phyloP scores from a whole-genome alignment of 2,113 vertebrate species.

The Aleadryas rufinucha region DNA sequence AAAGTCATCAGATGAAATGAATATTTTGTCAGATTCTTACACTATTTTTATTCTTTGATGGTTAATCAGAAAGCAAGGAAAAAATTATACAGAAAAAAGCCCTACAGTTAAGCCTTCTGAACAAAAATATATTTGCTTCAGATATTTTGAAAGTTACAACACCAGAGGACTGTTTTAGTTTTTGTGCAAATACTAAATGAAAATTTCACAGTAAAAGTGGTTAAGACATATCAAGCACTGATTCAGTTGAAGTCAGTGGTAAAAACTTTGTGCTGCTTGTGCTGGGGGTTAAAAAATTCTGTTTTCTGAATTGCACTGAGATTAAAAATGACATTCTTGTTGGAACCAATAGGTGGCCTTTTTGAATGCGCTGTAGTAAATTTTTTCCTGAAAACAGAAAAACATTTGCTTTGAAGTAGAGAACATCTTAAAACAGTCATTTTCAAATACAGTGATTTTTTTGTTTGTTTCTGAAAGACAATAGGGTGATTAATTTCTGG shows the following conservation, averaged over 20 bases:
- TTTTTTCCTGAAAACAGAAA: not conserved
- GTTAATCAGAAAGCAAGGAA: conserved; percentile 1
- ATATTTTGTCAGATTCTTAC: not conserved
- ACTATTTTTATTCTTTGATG: not conserved
- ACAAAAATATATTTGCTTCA: not conserved
- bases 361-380: not conserved
- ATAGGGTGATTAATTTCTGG: not conserved
- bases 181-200: not conserved
- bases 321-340: not conserved
- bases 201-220: not conserved
- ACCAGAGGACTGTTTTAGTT: not conserved
- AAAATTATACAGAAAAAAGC: not conserved
- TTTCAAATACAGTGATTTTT: not conserved
- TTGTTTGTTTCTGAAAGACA: not conserved
- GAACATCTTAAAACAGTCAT: not conserved
- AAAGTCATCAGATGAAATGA: not conserved
- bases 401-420: not conserved
- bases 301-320: not conserved
- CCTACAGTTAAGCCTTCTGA: not conserved
- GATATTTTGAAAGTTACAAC: not conserved
- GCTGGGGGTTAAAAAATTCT: not conserved
- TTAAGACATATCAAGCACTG: not conserved
- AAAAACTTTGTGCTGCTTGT: not conserved
- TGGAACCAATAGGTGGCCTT: not conserved
- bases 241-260: not conserved